Conservation (phyloP, 2,113 vertebrate genomes). For the Odobenus rosmarus region DNA sequence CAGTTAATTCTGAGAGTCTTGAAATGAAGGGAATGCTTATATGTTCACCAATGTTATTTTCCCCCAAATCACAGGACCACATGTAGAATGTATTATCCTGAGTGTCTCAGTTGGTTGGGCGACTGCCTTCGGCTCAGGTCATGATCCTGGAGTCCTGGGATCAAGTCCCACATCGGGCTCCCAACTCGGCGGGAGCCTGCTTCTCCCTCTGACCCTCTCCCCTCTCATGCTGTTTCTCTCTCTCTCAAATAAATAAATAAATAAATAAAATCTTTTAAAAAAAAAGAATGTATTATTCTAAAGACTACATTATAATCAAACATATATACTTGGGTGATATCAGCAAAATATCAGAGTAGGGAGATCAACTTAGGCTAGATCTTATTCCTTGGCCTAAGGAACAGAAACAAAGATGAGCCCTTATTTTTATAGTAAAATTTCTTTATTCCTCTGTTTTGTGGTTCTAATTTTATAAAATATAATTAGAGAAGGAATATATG, state of each 20-base stretch:
- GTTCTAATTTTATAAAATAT: not conserved
- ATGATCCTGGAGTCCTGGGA: too few relatives aligned
- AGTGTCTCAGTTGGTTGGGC: too few relatives aligned
- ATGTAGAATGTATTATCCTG: not conserved
- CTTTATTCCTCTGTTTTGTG: not conserved
- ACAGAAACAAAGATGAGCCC: not conserved
- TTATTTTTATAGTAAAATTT: not conserved
- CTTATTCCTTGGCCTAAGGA: not conserved
- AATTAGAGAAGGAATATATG: not conserved
- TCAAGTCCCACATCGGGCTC: too few relatives aligned
- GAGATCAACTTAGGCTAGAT: not conserved
- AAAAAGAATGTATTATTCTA: not conserved
- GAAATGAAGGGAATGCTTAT: not conserved
- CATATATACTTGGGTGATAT: not conserved
- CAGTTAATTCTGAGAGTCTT: not conserved
- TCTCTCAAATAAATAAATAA: too few relatives aligned
- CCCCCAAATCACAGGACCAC: not conserved
- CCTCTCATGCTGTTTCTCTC: too few relatives aligned
- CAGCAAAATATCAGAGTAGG: not conserved
- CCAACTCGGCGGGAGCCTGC: too few relatives aligned
- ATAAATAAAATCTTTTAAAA: too few relatives aligned
- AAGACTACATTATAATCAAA: not conserved
- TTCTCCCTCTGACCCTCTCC: too few relatives aligned
- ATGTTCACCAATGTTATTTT: not conserved
- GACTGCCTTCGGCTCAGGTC: too few relatives aligned